Evolutionary conservation across 2,797 vertebrate species (phyloP).

Genomic region (Eurystomus glaucurus): DNA sequence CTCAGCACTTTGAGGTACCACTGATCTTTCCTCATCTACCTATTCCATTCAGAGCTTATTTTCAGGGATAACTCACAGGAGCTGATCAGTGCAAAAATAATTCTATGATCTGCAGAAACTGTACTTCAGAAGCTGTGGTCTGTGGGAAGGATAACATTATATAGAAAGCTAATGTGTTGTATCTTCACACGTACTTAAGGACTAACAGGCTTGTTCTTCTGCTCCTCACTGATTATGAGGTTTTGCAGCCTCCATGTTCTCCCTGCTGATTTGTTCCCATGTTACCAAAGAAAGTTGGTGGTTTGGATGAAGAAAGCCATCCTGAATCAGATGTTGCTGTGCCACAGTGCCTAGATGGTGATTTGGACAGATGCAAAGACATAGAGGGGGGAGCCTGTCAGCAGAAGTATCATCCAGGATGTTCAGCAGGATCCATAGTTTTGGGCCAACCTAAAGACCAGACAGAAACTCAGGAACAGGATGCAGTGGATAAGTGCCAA

Average conservation of each 20-base stretch:
- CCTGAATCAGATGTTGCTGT: not conserved
- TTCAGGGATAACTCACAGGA: not conserved
- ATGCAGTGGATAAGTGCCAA: not conserved
- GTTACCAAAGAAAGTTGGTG: not conserved
- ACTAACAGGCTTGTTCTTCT: not conserved
- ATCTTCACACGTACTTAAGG: not conserved
- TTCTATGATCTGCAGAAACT: not conserved
- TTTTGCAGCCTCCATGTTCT: not conserved
- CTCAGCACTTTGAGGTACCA: not conserved
- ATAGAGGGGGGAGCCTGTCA: not conserved
- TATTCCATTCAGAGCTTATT: not conserved
- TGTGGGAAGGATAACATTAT: not conserved
- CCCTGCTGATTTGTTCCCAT: not conserved
- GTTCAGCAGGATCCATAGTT: not conserved
- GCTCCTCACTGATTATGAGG: not conserved
- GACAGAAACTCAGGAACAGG: not conserved
- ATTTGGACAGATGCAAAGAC: not conserved
- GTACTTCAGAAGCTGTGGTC: not conserved
- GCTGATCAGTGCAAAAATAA: not conserved
- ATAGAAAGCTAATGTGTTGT: not conserved
- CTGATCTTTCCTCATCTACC: not conserved
- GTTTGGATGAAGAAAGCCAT: not conserved
- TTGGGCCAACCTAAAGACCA: not conserved
- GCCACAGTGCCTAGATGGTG: fast-evolving
- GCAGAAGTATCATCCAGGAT: not conserved